Base-by-base conservation (phyloP, 53 echinoderm and acorn worm genomes). In the Paracentrotus lividus region DNA sequence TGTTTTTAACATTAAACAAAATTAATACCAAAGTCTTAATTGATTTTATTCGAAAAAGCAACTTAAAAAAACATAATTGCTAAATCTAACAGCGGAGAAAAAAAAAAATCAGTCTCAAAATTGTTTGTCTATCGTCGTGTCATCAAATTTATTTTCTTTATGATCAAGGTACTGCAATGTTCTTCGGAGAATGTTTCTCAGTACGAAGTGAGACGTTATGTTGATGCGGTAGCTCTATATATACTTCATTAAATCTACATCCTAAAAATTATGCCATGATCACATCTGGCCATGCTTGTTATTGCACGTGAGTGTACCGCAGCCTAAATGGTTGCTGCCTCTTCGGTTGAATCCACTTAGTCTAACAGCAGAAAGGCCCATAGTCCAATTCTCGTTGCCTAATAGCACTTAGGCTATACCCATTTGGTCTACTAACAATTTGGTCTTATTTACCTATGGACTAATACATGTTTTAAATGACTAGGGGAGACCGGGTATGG, bases 131-230 rank as follows among this genome's bases (percentile, higher is more conserved):
- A 1, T 31, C 29, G 27, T 27, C n/a, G 18, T 49, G 81, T 47
- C 81, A n/a, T 81, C n/a, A 5, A 81, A 45, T 45, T 20, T 6
- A 20, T 26, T 26, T 81, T 26, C 81, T n/a, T n/a, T 8, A 47
- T n/a, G 47, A 3, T 81, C 81, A 81, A 81, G 81, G 81, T 81
- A 81, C 47, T 81, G 81, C 81, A 81, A 81, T 47, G 81, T 26
- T 81, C 21, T 77, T 10, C 3, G 26, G 81, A 81, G 44, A 47
- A 81, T 38, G 40, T 38, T 72, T 47, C 20, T 81, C 49, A 81
- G 18, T 77, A 85, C 10, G 9, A 10, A 21, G 0, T 34, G 56
- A 18, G 42, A 3, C 55, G 32, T 14, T 10, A 55, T 54, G 27
- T 23, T n/a, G 12, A 27, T 26, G n/a, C 85, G 52, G 8, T 49